A percentile compares a stretch with the other conserved stretches of the same genome.
These are phyloP conservation scores for Notocelia uddmanniana DNA, from an alignment of 2,888 invertebrate species.

Conservation along the genomic window DNA sequence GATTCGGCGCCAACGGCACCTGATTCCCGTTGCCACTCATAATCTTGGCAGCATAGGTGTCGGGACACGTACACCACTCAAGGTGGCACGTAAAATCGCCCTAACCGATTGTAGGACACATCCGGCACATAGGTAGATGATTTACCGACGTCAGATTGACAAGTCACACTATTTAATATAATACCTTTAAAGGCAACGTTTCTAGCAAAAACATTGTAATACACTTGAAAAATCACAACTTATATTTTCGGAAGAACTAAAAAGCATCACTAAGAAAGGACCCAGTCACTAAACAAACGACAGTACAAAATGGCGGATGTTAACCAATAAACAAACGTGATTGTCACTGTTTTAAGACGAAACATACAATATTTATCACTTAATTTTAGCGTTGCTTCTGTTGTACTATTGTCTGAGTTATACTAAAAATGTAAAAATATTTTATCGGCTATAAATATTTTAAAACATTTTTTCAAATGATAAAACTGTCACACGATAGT, in stretches of 20 bases:
- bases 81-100: constrained; percentile 87
- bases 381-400: constrained; percentile 61
- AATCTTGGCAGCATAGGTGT: constrained; percentile 86
- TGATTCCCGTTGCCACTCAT: constrained; percentile 89
- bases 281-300: constrained; percentile 85
- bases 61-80: constrained; percentile 86
- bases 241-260: constrained; percentile 72
- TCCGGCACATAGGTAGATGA: constrained; percentile 82
- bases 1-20: constrained; percentile 87
- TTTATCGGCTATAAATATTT: constrained; percentile 70
- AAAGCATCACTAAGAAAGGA: constrained; percentile 78
- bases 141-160: constrained; percentile 79
- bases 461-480: constrained; percentile 74
- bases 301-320: constrained; percentile 86
- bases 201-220: constrained; percentile 82
- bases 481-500: constrained; percentile 80
- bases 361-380: constrained; percentile 61
- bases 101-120: constrained; percentile 85
- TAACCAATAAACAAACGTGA: constrained; percentile 86
- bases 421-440: constrained; percentile 78
- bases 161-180: constrained; percentile 78
- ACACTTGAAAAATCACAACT: constrained; percentile 75
- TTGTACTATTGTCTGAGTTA: constrained; percentile 65
- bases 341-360: constrained; percentile 71
- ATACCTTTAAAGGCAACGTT: constrained; percentile 74